Percentiles rank a stretch among this genome's conserved stretches.
These are phyloP conservation scores for Zosterops lateralis DNA, from an alignment of 2,113 vertebrate genomes.

Conservation along the genomic window DNA sequence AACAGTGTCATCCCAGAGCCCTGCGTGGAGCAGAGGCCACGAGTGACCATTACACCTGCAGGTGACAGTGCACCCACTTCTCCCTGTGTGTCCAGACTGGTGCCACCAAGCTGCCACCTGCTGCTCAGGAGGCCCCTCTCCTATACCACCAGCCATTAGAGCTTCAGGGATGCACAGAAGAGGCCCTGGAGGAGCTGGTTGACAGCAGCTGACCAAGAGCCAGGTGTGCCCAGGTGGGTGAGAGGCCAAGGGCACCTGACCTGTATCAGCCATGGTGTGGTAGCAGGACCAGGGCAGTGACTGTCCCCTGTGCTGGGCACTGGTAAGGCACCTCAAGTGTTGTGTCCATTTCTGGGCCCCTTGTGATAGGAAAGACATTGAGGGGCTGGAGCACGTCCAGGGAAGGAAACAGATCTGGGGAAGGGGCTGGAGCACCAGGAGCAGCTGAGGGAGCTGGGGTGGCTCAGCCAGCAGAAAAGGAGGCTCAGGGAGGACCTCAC, in stretches of 20 bases:
- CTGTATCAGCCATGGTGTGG: background rate
- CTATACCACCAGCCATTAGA: background rate
- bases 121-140: background rate
- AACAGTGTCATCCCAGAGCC: background rate
- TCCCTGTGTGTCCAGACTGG: background rate
- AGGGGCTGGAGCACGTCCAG: background rate
- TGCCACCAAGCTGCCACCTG: background rate
- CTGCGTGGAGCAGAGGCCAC: fast-evolving
- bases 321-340: background rate
- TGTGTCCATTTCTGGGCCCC: background rate
- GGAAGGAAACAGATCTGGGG: background rate
- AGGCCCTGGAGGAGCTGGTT: background rate
- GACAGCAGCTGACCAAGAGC: background rate
- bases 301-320: background rate
- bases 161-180: background rate
- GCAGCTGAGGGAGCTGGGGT: background rate
- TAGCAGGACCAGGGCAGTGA: background rate
- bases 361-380: background rate
- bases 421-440: background rate
- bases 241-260: background rate
- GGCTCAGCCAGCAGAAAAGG: background rate
- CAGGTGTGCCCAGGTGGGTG: background rate
- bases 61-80: background rate
- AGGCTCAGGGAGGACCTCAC: background rate
- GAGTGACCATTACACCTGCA: background rate